Evolutionary conservation across 2,888 invertebrate species (phyloP), one percentile per base, ranked within the genome.

Genomic region (Empis stercorea): DNA sequence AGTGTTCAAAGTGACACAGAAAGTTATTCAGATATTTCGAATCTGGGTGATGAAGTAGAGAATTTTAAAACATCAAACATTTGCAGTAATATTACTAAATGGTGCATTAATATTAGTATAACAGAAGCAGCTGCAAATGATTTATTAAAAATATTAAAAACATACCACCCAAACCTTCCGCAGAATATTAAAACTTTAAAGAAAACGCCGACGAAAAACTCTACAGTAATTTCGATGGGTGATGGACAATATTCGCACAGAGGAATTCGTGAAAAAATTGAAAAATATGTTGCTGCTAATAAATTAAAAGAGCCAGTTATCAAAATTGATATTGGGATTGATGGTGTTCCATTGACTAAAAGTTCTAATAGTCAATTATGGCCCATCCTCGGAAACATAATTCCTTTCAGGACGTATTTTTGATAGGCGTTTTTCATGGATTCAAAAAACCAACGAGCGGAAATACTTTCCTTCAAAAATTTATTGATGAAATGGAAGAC

Each of bases 91-190:
- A 27, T 47, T 43, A 38, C 43, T 43, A 43, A 36, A 43, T 47
- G 47, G 47, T 47, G 43, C 38, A 38, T 47, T 15, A 43, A 47
- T 43, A 37, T 37, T 43, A 30, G 38, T 43, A 47, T 47, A 43
- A 37, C 47, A 39, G 40, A 39, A 39, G 40, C 40, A 3, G 40
- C 40, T 5, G 40, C 11, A 20, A 39, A 39, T 7, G 13, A 10
- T 7, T 32, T 32, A 7, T 32, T 10, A 32, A 32, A 32, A 32
- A 7, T 32, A 3, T 32, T 32, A 7, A 32, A 32, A 32, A 4
- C 10, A 7, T 32, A 32, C 7, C 20, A 20, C 20, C 20, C 20
- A 5, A 20, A 20, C 5, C 20, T 20, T 20, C 20, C 20, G 3
- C 20, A 20, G 5, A 20, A 20, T 5, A 20, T 20, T 20, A 20